phyloP scores from a whole-genome alignment of 2,888 invertebrate species.

The Chelonus formosanus region DNA sequence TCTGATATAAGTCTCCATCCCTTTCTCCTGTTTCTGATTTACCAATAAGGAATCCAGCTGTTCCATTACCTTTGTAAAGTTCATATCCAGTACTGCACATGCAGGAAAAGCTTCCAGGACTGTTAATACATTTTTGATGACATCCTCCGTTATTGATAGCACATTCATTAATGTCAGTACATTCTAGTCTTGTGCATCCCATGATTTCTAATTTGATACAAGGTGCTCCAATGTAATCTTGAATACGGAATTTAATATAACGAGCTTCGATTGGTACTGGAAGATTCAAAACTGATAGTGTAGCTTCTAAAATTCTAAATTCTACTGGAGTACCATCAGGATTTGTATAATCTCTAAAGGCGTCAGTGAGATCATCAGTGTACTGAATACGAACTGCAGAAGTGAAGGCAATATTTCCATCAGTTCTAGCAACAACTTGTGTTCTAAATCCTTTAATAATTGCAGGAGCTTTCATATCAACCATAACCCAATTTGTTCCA shows the following conservation, averaged over 20 bases:
- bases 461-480: constrained; percentile 88
- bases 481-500: constrained; percentile 87
- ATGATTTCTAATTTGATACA: constrained; percentile 90
- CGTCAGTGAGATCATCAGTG: constrained; percentile 87
- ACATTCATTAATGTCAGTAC: constrained; percentile 90
- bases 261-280: constrained; percentile 92
- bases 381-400: constrained; percentile 87
- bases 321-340: constrained; percentile 93
- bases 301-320: constrained; percentile 88
- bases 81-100: constrained; percentile 92
- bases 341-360: constrained; percentile 90
- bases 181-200: constrained; percentile 91
- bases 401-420: constrained; percentile 87
- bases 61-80: constrained; percentile 86
- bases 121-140: constrained; percentile 91
- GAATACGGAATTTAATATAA: constrained; percentile 84
- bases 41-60: constrained; percentile 85
- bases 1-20: constrained; percentile 88
- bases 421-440: constrained; percentile 84
- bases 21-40: constrained; percentile 84
- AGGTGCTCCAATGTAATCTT: constrained; percentile 86
- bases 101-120: constrained; percentile 87
- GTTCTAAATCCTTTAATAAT: constrained; percentile 90
- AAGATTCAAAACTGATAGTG: constrained; percentile 87
- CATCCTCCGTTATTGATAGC: constrained; percentile 87